Conservation (phyloP, 2,888 invertebrate genomes). For the Rotaria macrura region DNA sequence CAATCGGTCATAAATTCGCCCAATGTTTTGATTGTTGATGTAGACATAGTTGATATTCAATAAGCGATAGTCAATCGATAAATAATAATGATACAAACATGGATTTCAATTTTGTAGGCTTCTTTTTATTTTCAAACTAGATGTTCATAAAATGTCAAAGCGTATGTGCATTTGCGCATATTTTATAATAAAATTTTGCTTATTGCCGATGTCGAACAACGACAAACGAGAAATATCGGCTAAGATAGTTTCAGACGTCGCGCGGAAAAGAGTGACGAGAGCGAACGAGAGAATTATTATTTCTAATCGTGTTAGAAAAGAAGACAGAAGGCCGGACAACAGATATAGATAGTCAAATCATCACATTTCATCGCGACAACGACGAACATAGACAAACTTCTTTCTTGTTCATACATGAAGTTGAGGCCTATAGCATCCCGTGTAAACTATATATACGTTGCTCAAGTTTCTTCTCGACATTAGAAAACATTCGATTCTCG, state of each 20-base stretch:
- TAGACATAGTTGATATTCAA: neutral
- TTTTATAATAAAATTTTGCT: neutral
- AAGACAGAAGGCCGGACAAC: neutral
- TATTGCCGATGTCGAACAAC: neutral
- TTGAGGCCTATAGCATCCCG: neutral
- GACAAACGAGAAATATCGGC: neutral
- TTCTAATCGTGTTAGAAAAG: slow-evolving; percentile 4
- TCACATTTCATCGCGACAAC: slow-evolving; percentile 8
- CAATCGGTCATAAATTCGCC: neutral
- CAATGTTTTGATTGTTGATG: neutral
- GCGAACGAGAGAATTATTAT: neutral
- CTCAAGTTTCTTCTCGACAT: neutral
- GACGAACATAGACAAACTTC: neutral
- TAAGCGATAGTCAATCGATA: neutral
- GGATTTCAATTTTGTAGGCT: neutral
- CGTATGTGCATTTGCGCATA: neutral
- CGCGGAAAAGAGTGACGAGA: neutral
- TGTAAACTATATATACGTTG: neutral
- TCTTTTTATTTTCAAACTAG: neutral
- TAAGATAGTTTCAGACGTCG: neutral
- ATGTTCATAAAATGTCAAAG: neutral
- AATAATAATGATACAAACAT: neutral
- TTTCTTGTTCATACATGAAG: neutral
- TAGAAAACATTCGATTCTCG: neutral
- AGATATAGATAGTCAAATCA: slow-evolving; percentile 3